Conservation (phyloP, 2,888 invertebrate genomes). For the Orchesella flavescens region DNA sequence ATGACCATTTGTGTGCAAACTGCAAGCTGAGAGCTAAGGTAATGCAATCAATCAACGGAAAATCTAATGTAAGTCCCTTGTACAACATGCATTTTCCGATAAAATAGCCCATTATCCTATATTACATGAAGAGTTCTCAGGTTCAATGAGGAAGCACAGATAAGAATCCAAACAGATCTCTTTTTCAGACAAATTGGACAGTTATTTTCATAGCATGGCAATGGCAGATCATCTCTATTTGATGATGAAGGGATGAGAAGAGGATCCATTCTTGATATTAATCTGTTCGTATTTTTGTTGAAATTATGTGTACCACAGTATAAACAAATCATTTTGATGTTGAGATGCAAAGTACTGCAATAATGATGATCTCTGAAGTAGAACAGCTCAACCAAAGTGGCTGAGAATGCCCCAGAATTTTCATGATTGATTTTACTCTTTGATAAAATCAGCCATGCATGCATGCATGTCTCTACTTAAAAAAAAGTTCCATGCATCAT, state of each 20-base stretch:
- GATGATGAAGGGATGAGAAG: neutral
- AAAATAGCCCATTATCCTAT: neutral
- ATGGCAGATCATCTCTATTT: neutral
- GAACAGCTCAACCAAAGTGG: neutral
- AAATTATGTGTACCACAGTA: neutral
- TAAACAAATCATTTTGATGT: too few species aligned
- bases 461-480: neutral
- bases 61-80: neutral
- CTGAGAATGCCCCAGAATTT: conserved; percentile 5
- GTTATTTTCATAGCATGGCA: neutral
- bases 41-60: conserved; percentile 33
- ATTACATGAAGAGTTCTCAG: neutral
- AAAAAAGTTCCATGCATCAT: neutral
- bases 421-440: neutral
- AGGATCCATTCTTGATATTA: too few species aligned
- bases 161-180: conserved; percentile 2
- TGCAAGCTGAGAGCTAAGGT: neutral
- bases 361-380: neutral
- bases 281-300: neutral
- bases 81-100: neutral
- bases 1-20: neutral
- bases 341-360: too few species aligned
- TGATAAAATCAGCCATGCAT: too few species aligned
- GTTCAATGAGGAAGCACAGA: conserved; percentile 24
- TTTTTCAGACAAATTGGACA: neutral